Conservation (phyloP, 2,888 invertebrate species). For the Sclerodermus sp. region DNA sequence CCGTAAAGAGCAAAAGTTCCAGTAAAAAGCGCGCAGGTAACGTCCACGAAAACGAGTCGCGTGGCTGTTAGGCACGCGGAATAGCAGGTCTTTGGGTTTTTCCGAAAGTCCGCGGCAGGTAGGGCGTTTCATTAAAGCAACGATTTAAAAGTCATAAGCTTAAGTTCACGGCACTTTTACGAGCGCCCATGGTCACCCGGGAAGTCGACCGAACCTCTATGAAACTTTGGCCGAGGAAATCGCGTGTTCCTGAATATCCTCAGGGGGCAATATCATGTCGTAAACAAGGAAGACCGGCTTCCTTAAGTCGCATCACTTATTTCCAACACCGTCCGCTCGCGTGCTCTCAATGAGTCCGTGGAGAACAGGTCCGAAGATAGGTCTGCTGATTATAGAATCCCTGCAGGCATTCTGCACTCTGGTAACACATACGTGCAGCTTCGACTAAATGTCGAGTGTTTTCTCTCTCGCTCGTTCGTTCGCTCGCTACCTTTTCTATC, state of each 20-base stretch:
- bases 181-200: constrained; percentile 19
- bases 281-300: constrained; percentile 23
- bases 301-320: constrained; percentile 21
- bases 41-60: no score
- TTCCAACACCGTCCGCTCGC: constrained; percentile 1
- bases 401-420: neutral
- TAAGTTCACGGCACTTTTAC: constrained; percentile 23
- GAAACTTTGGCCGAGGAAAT: constrained; percentile 18
- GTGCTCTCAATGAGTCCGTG: neutral
- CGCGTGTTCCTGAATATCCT: no score
- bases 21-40: no score
- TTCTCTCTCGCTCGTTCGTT: neutral
- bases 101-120: neutral
- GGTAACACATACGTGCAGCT: neutral
- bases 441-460: neutral
- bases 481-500: neutral
- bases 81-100: no score
- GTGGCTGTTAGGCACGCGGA: no score
- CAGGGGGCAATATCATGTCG: constrained; percentile 16
- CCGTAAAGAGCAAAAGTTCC: no score
- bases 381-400: neutral
- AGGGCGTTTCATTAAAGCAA: constrained; percentile 27
- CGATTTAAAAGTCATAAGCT: constrained; percentile 36
- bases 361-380: neutral
- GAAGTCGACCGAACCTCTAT: constrained; percentile 9